Conservation (phyloP, 2,113 vertebrate species). For the Thunnus thynnus region DNA sequence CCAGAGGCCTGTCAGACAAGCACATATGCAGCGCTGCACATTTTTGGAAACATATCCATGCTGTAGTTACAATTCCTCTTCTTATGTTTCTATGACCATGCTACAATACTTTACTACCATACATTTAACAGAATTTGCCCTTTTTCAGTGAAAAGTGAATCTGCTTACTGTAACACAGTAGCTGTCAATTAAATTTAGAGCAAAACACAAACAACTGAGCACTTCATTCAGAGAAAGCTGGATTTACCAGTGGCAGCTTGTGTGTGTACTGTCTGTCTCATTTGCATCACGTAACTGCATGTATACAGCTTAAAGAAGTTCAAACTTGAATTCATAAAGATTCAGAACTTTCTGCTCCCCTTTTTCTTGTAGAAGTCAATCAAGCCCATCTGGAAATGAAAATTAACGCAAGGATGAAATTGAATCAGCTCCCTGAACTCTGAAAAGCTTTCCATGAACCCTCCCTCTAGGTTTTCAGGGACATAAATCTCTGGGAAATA, state of each 20-base stretch:
- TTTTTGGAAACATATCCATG: conserved; percentile 30
- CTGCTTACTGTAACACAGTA: background rate
- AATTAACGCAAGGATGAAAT: conserved; percentile 63
- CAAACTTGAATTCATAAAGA: conserved; percentile 18
- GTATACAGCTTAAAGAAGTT: background rate
- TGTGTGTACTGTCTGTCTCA: background rate
- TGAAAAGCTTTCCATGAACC: conserved; percentile 64
- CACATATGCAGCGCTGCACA: conserved; percentile 46
- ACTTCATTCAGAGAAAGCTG: background rate
- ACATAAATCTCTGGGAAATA: conserved; percentile 78
- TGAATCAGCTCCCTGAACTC: conserved; percentile 62
- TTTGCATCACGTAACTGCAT: background rate
- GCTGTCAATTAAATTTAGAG: background rate
- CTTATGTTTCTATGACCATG: conserved; percentile 5
- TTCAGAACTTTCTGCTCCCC: background rate
- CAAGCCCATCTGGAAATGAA: conserved; percentile 43
- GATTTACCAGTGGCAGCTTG: background rate
- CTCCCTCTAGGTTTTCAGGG: conserved; percentile 64
- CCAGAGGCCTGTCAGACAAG: conserved; percentile 56
- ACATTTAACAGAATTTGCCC: background rate
- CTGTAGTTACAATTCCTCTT: conserved; percentile 24
- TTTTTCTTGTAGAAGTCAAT: conserved; percentile 31
- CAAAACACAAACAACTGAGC: background rate
- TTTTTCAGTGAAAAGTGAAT: background rate
- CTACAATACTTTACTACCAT: background rate